Percentiles rank a stretch among this genome's conserved stretches.
Conservation (phyloP, 2,113 vertebrate genomes). For the Hepsetus odoe region DNA sequence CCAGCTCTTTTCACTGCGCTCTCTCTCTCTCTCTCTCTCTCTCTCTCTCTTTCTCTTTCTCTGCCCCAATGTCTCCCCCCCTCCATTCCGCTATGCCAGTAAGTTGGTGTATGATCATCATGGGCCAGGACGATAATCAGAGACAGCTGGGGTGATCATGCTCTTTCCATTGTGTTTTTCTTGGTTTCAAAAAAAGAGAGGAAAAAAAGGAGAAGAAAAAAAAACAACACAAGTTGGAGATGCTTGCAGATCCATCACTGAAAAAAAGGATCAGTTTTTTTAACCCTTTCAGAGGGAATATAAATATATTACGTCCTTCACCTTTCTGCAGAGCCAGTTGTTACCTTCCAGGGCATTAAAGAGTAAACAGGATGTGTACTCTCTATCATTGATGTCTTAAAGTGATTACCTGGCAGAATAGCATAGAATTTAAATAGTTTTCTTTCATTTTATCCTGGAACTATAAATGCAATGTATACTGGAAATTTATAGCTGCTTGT, state of each 20-base stretch:
- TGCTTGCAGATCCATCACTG: slow-evolving; percentile 59
- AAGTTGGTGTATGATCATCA: slow-evolving; percentile 72
- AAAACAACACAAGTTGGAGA: slow-evolving; percentile 43
- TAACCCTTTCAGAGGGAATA: slow-evolving; percentile 30
- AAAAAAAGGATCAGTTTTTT: slow-evolving; percentile 46
- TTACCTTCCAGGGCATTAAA: neutral
- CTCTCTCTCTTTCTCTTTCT: neutral
- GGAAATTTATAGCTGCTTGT: no score
- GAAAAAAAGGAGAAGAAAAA: slow-evolving; percentile 25
- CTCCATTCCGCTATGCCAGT: slow-evolving; percentile 61
- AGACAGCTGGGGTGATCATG: slow-evolving; percentile 73
- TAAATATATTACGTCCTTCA: neutral
- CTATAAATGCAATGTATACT: no score
- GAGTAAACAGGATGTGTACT: neutral
- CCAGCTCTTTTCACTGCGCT: slow-evolving; percentile 12
- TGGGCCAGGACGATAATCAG: slow-evolving; percentile 70
- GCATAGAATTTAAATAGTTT: no score
- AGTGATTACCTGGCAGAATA: no score
- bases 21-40: neutral
- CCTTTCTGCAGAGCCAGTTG: neutral
- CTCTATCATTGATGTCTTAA: neutral
- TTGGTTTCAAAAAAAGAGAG: slow-evolving; percentile 29
- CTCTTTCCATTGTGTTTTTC: slow-evolving; percentile 77
- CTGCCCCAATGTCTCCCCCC: neutral
- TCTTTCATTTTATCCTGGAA: no score